phyloP scores from a whole-genome alignment of 2,113 vertebrate genomes.

The Hipposideros armiger region DNA sequence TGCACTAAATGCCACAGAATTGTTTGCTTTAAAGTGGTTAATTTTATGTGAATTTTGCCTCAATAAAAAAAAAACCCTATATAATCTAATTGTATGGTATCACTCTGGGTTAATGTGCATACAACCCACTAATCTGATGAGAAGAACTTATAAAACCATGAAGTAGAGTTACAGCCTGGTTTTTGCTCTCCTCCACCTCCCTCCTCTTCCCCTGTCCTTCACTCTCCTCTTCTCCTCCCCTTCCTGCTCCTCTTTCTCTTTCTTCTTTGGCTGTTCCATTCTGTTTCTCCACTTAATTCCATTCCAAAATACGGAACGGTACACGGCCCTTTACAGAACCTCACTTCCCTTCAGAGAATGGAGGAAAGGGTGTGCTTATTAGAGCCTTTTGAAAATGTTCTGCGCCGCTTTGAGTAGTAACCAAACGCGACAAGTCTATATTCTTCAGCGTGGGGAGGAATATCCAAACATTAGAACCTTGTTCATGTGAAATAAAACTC shows the following conservation, averaged over 20 bases:
- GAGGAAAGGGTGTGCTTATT: not conserved
- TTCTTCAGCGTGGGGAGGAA: not conserved
- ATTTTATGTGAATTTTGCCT: conserved; percentile 48
- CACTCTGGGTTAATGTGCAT: not conserved
- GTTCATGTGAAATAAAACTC: not conserved
- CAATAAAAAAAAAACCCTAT: not conserved
- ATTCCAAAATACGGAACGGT: not conserved
- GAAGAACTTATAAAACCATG: not conserved
- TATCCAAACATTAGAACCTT: not conserved
- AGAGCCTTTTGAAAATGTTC: not conserved
- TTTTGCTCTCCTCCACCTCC: not conserved
- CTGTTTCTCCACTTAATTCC: not conserved
- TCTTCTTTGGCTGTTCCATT: not conserved
- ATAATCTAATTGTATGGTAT: not conserved
- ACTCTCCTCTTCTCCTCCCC: not conserved
- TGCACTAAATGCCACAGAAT: not conserved
- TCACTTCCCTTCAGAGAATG: not conserved
- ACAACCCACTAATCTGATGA: not conserved
- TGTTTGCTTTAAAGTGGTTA: conserved; percentile 8
- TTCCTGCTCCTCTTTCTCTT: not conserved
- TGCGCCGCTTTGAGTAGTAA: not conserved
- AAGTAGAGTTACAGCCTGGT: not conserved
- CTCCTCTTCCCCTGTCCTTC: too few relatives aligned
- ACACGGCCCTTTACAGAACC: not conserved
- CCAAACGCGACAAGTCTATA: not conserved